phyloP scores from a whole-genome alignment of 2,888 invertebrate genomes.

The Allygus modestus region DNA sequence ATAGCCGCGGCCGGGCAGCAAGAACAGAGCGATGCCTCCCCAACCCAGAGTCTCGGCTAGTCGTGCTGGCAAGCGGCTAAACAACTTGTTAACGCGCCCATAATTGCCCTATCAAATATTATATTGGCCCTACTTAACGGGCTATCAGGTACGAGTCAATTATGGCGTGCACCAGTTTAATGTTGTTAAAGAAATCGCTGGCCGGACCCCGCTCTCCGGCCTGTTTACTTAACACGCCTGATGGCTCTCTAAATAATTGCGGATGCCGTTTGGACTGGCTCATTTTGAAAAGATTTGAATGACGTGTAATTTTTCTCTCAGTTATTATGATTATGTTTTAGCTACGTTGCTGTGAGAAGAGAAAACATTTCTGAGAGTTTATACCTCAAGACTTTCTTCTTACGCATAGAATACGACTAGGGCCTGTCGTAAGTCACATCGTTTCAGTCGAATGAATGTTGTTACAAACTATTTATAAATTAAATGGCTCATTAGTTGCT shows the following conservation, averaged over 20 bases:
- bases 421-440: no score
- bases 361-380: not conserved
- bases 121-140: constrained; percentile 67
- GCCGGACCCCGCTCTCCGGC: constrained; percentile 12
- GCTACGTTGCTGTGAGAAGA: not conserved
- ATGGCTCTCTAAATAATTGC: constrained; percentile 43
- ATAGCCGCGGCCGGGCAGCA: not conserved
- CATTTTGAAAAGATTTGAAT: constrained; percentile 24
- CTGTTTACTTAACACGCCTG: constrained; percentile 33
- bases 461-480: no score
- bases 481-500: no score
- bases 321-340: constrained; percentile 31
- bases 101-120: constrained; percentile 69
- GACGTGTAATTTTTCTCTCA: constrained; percentile 22
- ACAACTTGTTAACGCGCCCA: constrained; percentile 68
- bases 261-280: constrained; percentile 31
- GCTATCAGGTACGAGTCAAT: constrained; percentile 64
- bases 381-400: not conserved
- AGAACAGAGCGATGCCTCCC: constrained; percentile 10
- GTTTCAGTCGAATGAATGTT: no score
- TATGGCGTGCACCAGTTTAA: constrained; percentile 58
- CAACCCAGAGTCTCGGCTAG: not conserved
- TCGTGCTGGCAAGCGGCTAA: constrained; percentile 62
- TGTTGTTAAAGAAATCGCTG: constrained; percentile 54
- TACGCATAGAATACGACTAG: no score